Conservation (phyloP, 2,113 vertebrate species). For the Pluvialis apricaria region DNA sequence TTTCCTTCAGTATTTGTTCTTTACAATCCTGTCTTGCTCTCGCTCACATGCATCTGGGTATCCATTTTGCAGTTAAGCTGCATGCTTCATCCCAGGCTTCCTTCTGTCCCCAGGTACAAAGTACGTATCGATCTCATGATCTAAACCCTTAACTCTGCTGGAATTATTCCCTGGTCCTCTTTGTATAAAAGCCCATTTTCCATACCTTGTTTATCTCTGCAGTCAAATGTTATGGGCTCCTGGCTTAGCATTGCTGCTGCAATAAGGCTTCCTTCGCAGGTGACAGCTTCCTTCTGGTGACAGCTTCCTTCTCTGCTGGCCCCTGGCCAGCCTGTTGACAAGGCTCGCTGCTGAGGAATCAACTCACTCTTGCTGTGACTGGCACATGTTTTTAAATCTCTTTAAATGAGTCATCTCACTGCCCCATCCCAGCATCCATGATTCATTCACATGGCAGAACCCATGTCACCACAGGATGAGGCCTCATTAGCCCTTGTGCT, state of each 20-base stretch:
- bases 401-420: neutral
- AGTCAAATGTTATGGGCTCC: fast-evolving
- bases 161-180: neutral
- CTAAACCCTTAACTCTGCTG: neutral
- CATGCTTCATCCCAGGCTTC: neutral
- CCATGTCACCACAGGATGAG: fast-evolving
- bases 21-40: neutral
- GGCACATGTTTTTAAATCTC: neutral
- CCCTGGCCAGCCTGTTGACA: neutral
- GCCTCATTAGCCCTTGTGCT: fast-evolving
- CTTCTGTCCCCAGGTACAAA: neutral
- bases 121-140: fast-evolving
- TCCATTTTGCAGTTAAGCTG: neutral
- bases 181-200: neutral
- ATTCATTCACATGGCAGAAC: neutral
- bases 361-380: neutral
- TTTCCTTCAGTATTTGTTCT: neutral
- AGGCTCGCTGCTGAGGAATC: neutral
- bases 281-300: neutral
- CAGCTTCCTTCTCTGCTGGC: neutral
- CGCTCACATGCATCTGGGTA: fast-evolving
- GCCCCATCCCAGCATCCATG: neutral
- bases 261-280: neutral
- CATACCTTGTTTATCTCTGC: neutral
- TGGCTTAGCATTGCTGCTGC: neutral